Conservation (phyloP, 2,888 invertebrate species). For the Xanthorhoe designata region DNA sequence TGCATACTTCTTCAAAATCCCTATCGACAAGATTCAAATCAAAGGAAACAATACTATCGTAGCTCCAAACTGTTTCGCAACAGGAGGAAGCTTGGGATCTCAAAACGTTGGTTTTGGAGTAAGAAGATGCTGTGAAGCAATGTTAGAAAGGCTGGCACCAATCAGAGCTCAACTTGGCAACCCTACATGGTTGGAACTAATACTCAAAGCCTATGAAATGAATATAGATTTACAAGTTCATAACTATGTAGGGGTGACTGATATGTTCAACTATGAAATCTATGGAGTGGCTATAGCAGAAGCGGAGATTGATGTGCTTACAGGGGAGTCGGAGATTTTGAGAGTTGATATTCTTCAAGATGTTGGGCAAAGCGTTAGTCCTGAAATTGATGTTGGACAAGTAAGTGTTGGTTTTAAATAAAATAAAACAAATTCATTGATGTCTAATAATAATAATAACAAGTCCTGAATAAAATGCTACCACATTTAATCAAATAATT, state of each 20-base stretch:
- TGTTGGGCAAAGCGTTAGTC: slow-evolving; percentile 87
- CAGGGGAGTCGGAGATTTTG: slow-evolving; percentile 87
- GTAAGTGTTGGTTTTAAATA: slow-evolving; percentile 57
- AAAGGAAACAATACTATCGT: slow-evolving; percentile 86
- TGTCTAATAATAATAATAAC: not conserved
- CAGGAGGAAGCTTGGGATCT: slow-evolving; percentile 88
- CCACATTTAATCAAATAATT: too few species aligned
- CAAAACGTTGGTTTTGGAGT: slow-evolving; percentile 87
- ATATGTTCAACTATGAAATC: slow-evolving; percentile 58
- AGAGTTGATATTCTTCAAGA: slow-evolving; percentile 88
- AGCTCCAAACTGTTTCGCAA: slow-evolving; percentile 86
- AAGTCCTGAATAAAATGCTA: not conserved
- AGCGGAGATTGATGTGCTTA: slow-evolving; percentile 89
- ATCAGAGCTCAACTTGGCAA: slow-evolving; percentile 63
- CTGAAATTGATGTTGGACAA: slow-evolving; percentile 88
- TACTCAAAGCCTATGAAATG: slow-evolving; percentile 69
- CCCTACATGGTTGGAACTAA: slow-evolving; percentile 79
- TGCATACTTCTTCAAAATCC: slow-evolving; percentile 87
- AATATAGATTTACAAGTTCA: slow-evolving; percentile 62
- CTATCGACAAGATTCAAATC: slow-evolving; percentile 86
- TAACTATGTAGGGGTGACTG: slow-evolving; percentile 49
- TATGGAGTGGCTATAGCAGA: slow-evolving; percentile 86
- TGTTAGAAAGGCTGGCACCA: slow-evolving; percentile 74
- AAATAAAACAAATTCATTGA: not conserved
- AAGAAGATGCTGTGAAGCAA: slow-evolving; percentile 75